These are phyloP conservation scores for Tribolium castaneum DNA, from an alignment of 1,140 invertebrate genomes.

Conservation along the genomic window DNA sequence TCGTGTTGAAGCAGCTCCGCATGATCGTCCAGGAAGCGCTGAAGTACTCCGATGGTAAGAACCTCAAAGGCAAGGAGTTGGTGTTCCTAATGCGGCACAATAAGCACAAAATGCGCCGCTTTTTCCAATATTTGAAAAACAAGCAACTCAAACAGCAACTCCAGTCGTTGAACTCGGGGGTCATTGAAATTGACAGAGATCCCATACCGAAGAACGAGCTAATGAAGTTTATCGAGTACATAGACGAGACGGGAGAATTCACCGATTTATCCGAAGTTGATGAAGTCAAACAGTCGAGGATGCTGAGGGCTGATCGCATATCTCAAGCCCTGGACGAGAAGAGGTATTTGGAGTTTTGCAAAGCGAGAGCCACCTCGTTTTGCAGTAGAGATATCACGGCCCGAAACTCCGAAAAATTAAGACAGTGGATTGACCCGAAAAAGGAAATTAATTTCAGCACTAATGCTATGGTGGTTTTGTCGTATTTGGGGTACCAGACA, in stretches of 20 bases:
- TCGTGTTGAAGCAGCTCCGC: constrained; percentile 73
- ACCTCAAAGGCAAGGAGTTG: constrained; percentile 69
- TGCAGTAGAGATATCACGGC: constrained; percentile 49
- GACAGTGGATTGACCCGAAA: constrained; percentile 67
- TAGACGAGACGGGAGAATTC: constrained; percentile 71
- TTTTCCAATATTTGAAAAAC: constrained; percentile 61
- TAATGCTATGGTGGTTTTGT: constrained; percentile 71
- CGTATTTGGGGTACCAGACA: constrained; percentile 78
- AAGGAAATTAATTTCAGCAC: constrained; percentile 64
- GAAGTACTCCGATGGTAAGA: constrained; percentile 66
- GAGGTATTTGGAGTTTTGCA: constrained; percentile 67
- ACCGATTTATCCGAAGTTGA: constrained; percentile 66
- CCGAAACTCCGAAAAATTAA: constrained; percentile 65
- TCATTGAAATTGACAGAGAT: constrained; percentile 44
- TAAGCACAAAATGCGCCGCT: constrained; percentile 63
- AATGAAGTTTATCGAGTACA: constrained; percentile 66
- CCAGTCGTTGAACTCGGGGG: constrained; percentile 55
- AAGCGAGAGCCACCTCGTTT: constrained; percentile 57
- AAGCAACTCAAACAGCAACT: constrained; percentile 58
- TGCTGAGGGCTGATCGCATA: constrained; percentile 67
- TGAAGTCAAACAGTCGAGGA: constrained; percentile 66
- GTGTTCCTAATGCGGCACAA: constrained; percentile 76
- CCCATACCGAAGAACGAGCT: constrained; percentile 55
- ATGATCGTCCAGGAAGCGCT: constrained; percentile 69
- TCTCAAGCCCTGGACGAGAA: constrained; percentile 67